Evolutionary conservation across 2,888 invertebrate genomes (phyloP).

Genomic region (Eupithecia abbreviata): DNA sequence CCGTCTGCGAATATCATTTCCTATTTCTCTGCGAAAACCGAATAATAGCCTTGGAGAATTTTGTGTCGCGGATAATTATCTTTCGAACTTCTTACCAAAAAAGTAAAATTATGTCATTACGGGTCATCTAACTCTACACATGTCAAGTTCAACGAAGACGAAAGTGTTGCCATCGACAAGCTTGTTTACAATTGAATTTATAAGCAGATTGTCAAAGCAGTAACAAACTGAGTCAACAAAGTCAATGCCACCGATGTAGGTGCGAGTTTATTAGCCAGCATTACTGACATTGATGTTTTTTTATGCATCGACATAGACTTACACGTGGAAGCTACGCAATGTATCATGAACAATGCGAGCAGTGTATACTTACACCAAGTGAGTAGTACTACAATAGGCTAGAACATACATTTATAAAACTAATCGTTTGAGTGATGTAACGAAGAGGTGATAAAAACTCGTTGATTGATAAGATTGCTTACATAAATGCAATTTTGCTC

Average conservation of each 20-base stretch:
- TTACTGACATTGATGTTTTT: constrained; percentile 34
- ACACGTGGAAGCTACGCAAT: constrained; percentile 17
- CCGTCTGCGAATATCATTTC: constrained; percentile 67
- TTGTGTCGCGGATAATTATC: not conserved
- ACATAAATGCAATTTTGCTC: not conserved
- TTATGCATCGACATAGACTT: not conserved
- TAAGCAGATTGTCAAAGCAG: constrained; percentile 25
- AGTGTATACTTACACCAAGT: not conserved
- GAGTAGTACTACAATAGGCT: not conserved
- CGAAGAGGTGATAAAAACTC: constrained; percentile 5
- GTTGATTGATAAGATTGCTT: constrained; percentile 8
- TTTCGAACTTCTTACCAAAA: not conserved
- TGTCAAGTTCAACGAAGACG: constrained; percentile 72
- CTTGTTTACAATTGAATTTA: constrained; percentile 6
- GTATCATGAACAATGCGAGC: constrained; percentile 13
- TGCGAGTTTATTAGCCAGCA: constrained; percentile 20
- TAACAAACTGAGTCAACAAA: constrained; percentile 54
- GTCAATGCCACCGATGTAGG: constrained; percentile 49
- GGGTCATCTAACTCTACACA: constrained; percentile 2
- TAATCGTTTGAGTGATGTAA: constrained; percentile 21
- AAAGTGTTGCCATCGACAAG: not conserved
- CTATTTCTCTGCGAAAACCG: constrained; percentile 78
- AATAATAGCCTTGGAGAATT: constrained; percentile 69
- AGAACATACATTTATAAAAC: constrained; percentile 4
- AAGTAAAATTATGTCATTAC: not conserved